These are phyloP conservation scores for Cryptosula pallasiana DNA, from an alignment of 2,888 invertebrate species.

Conservation along the genomic window DNA sequence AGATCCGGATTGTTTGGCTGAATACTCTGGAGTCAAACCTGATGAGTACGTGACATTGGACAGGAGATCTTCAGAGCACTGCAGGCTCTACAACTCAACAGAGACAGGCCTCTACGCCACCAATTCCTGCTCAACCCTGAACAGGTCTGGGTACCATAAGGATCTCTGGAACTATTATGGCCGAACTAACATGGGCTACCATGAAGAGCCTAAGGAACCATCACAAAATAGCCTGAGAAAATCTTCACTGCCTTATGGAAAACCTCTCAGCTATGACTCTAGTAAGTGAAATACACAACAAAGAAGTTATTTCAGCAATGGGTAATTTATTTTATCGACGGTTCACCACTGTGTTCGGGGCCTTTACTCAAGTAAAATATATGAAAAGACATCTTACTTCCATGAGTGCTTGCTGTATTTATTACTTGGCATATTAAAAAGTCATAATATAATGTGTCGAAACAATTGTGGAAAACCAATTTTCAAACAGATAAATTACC, in stretches of 20 bases:
- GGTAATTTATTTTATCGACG: too few species aligned
- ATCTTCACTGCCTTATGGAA: neutral
- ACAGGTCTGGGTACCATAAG: neutral
- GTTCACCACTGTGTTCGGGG: too few species aligned
- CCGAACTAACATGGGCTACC: neutral
- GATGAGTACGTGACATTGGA: constrained; percentile 18
- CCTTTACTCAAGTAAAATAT: too few species aligned
- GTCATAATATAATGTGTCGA: neutral
- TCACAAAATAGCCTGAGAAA: neutral
- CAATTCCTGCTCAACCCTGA: neutral
- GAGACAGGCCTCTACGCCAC: neutral
- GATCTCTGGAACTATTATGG: neutral
- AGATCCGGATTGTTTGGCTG: constrained; percentile 5
- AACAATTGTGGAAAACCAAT: neutral
- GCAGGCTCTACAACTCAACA: neutral
- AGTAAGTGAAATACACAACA: too few species aligned
- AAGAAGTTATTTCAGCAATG: too few species aligned
- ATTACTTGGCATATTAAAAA: neutral
- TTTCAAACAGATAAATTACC: too few species aligned
- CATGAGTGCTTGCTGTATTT: neutral
- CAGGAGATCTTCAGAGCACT: neutral
- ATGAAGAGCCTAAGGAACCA: neutral
- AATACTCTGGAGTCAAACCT: constrained; percentile 6
- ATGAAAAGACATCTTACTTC: too few species aligned
- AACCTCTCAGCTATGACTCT: neutral